These are phyloP conservation scores for Ranitomeya variabilis DNA, from an alignment of 2,113 vertebrate genomes.

Conservation along the genomic window DNA sequence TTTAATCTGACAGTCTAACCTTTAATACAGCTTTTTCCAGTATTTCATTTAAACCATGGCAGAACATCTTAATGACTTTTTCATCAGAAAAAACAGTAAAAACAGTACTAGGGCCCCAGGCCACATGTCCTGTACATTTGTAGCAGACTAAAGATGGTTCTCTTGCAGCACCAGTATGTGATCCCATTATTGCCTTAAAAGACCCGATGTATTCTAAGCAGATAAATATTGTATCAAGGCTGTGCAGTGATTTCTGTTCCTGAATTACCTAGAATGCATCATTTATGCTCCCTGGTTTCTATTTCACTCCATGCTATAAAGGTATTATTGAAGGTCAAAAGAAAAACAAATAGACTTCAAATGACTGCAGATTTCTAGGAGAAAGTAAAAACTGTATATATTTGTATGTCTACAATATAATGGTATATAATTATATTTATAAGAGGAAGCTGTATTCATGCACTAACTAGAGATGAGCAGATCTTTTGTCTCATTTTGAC, in stretches of 20 bases:
- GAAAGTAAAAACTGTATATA: background rate
- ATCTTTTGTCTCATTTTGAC: too few relatives aligned
- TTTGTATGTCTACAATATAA: too few relatives aligned
- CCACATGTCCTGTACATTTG: constrained; percentile 21
- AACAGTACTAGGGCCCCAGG: constrained; percentile 31
- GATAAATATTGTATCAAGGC: constrained; percentile 20
- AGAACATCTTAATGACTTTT: constrained; percentile 39
- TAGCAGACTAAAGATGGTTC: background rate
- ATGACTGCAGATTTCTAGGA: background rate
- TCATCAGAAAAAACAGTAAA: constrained; percentile 18
- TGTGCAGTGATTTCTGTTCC: constrained; percentile 9
- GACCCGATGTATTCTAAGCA: constrained; percentile 6
- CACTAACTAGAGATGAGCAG: too few relatives aligned
- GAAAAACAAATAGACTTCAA: background rate
- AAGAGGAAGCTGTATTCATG: too few relatives aligned
- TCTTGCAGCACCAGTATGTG: background rate
- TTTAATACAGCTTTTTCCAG: constrained; percentile 19
- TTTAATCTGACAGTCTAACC: constrained; percentile 29
- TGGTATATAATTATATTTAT: too few relatives aligned
- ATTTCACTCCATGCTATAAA: background rate
- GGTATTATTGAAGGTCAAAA: background rate
- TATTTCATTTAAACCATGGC: constrained; percentile 32
- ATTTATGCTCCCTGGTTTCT: background rate
- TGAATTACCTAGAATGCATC: background rate
- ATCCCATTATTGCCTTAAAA: constrained; percentile 16